Base-by-base conservation (phyloP, 2,113 vertebrate species). In the Odocoileus virginianus region DNA sequence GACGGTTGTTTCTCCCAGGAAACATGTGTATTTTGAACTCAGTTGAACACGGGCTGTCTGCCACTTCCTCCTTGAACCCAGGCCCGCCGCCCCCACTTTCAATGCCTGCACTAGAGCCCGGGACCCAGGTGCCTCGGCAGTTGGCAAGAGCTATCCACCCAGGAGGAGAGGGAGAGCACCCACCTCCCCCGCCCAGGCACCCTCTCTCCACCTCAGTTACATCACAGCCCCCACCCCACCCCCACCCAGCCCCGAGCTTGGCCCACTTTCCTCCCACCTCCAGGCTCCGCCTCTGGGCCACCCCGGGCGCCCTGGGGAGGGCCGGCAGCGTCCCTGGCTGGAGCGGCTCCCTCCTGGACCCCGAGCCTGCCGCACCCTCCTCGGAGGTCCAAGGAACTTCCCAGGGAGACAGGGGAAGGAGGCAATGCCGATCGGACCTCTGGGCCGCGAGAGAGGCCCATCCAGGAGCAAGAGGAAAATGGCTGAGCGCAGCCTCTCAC, bases 381-480 rank as follows among this genome's bases (percentile, higher is more conserved):
- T 52, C 40, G 58, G 1, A 45, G 78, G 76, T 89, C 87, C 36
- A 21, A 60, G 93, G 71, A 87, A 91, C 83, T 91, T 82, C 81
- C 58, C 89, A 10, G 52, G 58, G 9, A 43, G 60, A 8, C 89
- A 85, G 76, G 36, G 64, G 36, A 57, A 55, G 78, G 25, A 13
- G 40, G 28, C 33, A 52, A 36, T 47, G 94, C 47, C 60, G 27
- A 5, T 2, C 1, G 21, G 84, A 91, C 97, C 90, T 71, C 60
- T 17, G 84, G 87, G 81, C 91, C 16, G 19, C 57, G 25, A 67
- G 83, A 95, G 81, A 87, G 94, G 85, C 94, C 27, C 25, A 85
- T 45, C 76, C 95, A 52, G 83, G 33, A 83, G 98, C 94, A 96
- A 96, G 89, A 97, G 98, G 98, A 98, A 98, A 98, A 98, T 98